Conservation (phyloP, 2,888 invertebrate genomes). For the Limnephilus marmoratus region DNA sequence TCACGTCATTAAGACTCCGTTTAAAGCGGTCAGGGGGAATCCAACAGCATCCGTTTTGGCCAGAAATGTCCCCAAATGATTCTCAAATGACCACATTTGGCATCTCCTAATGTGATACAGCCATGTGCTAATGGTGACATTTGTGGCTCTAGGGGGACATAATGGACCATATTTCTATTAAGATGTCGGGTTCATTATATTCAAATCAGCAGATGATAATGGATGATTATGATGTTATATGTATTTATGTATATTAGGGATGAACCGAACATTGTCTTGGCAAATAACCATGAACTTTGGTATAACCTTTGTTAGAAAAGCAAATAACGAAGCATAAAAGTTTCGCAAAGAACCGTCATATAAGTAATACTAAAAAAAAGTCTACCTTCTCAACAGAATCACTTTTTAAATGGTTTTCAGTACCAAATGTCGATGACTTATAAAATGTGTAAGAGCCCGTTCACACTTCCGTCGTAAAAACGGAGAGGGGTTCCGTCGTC, state of each 20-base stretch:
- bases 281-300: neutral
- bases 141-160: neutral
- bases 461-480: too few relatives aligned
- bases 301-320: neutral
- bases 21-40: neutral
- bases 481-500: too few relatives aligned
- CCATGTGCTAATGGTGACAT: neutral
- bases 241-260: neutral
- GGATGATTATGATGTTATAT: neutral
- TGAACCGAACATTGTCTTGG: neutral
- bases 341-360: too few relatives aligned
- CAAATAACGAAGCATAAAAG: neutral
- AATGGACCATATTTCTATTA: constrained; percentile 15
- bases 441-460: too few relatives aligned
- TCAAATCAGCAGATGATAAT: constrained; percentile 18
- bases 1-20: neutral
- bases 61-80: neutral
- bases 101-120: neutral
- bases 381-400: too few relatives aligned
- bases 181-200: constrained; percentile 12
- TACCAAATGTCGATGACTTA: too few relatives aligned
- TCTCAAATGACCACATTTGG: constrained; percentile 3
- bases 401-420: too few relatives aligned
- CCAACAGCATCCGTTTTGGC: neutral
- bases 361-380: too few relatives aligned